These are phyloP conservation scores for Uria lomvia DNA, from an alignment of 2,113 vertebrate species.

Conservation along the genomic window DNA sequence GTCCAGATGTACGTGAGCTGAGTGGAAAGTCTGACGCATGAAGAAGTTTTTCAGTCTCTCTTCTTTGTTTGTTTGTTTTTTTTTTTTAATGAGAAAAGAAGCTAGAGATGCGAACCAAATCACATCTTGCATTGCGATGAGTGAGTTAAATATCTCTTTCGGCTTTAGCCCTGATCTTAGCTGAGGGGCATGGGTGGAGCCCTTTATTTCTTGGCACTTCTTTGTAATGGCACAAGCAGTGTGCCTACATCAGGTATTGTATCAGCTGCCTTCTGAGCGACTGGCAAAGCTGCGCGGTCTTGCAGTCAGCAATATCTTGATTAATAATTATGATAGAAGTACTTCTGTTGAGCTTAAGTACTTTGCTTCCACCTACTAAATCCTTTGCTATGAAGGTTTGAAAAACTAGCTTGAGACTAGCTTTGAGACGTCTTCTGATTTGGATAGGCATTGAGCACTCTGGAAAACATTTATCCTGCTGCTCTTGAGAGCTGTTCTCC, in stretches of 20 bases:
- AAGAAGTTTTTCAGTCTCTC: not conserved
- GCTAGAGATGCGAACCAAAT: not conserved
- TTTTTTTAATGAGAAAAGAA: not conserved
- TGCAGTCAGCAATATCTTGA: not conserved
- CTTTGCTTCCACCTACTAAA: not conserved
- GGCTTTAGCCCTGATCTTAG: conserved; percentile 22
- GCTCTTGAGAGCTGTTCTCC: not conserved
- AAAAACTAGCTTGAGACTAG: not conserved
- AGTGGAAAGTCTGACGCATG: not conserved
- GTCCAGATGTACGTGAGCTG: not conserved
- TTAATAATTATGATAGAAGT: not conserved
- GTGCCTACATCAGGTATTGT: not conserved
- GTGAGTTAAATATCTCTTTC: not conserved
- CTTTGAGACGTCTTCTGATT: not conserved
- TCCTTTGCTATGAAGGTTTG: not conserved
- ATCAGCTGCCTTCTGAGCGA: conserved; percentile 9
- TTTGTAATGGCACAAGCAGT: not conserved
- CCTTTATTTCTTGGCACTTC: conserved; percentile 12
- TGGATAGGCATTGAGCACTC: not conserved
- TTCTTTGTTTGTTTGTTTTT: not conserved
- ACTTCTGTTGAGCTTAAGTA: not conserved
- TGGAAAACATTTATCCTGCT: not conserved
- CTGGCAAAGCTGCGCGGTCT: not conserved
- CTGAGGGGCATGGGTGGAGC: conserved; percentile 45
- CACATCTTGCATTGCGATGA: not conserved